Conservation (phyloP, 2,113 vertebrate species). For the Phoxinus phoxinus region DNA sequence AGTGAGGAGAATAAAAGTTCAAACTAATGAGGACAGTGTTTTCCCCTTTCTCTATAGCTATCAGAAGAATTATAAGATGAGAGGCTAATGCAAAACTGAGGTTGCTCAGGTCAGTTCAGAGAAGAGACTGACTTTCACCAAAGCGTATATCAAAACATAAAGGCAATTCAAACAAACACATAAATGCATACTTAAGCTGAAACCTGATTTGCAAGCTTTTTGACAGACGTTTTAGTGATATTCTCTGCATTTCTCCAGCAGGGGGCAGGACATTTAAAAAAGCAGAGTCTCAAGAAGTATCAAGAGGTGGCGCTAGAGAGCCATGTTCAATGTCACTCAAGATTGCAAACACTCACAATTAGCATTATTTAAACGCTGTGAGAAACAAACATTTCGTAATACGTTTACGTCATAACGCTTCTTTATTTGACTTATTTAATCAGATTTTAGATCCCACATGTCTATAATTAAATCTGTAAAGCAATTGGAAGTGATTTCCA, state of each 20-base stretch:
- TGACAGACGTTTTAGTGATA: background rate
- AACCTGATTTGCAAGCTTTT: background rate
- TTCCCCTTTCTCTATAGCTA: background rate
- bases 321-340: background rate
- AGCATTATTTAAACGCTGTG: background rate
- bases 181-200: background rate
- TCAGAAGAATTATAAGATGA: slow-evolving; percentile 15
- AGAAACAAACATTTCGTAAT: background rate
- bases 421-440: background rate
- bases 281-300: background rate
- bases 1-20: slow-evolving; percentile 9
- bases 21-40: background rate
- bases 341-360: background rate
- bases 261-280: background rate
- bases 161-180: background rate
- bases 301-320: slow-evolving; percentile 17
- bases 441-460: background rate
- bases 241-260: slow-evolving; percentile 19
- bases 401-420: background rate
- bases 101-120: background rate
- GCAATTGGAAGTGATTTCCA: background rate
- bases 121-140: background rate
- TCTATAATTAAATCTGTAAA: background rate
- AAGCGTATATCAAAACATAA: slow-evolving; percentile 8
- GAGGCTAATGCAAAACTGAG: background rate